A percentile compares a stretch with the other conserved stretches of the same genome.
Evolutionary conservation across 2,888 invertebrate genomes (phyloP).

Genomic region (Ethmia dodecea): DNA sequence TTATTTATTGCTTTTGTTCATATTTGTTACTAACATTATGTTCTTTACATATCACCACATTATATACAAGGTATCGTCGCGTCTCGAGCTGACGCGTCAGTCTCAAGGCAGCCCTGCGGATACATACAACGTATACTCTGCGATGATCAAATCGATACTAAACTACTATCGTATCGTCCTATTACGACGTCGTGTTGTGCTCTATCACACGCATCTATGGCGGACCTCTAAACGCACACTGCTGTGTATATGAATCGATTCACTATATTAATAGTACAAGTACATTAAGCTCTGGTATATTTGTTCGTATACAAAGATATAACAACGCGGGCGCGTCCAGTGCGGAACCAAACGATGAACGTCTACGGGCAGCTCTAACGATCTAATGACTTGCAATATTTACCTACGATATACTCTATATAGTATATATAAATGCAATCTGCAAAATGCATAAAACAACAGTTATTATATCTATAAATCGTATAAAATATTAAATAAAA

Average conservation of each 20-base stretch:
- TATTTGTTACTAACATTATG: constrained; percentile 60
- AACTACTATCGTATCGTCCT: too few relatives aligned
- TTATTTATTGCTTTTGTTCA: constrained; percentile 76
- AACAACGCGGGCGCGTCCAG: constrained; percentile 45
- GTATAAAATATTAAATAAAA: constrained; percentile 79
- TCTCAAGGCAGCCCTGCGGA: constrained; percentile 41
- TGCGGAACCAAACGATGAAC: constrained; percentile 33
- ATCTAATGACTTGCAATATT: constrained; percentile 70
- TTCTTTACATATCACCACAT: constrained; percentile 71
- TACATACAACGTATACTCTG: too few relatives aligned
- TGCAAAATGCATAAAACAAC: constrained; percentile 78
- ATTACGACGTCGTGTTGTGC: too few relatives aligned
- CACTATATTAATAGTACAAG: constrained; percentile 42
- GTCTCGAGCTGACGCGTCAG: constrained; percentile 51
- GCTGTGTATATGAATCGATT: constrained; percentile 45
- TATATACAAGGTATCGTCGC: constrained; percentile 48
- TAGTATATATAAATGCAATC: constrained; percentile 76
- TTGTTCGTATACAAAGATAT: constrained; percentile 74
- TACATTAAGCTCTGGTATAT: constrained; percentile 72
- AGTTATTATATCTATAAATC: constrained; percentile 76
- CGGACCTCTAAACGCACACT: constrained; percentile 16
- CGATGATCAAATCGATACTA: too few relatives aligned
- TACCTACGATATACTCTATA: constrained; percentile 75
- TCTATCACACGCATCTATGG: too few relatives aligned
- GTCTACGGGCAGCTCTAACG: constrained; percentile 67